Evolutionary conservation across 92 coral and sea anemone genomes (phyloP).

Genomic region (Paragorgia papillata): DNA sequence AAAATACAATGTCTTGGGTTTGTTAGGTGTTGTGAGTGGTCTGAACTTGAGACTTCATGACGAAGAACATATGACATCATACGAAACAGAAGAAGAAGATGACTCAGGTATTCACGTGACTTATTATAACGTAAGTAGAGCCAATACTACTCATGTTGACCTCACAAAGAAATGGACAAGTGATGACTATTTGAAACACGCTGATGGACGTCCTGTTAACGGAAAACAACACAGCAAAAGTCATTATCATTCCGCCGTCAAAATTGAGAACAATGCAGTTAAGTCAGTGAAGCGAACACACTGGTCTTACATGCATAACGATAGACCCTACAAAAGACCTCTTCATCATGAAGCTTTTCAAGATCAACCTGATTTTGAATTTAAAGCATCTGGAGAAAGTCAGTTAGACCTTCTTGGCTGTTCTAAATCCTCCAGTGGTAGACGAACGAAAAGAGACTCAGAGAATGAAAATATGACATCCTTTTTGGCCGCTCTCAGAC

Average conservation of each 20-base stretch:
- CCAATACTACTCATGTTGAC: constrained; percentile 66
- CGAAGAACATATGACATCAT: constrained; percentile 10
- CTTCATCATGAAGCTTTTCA: constrained; percentile 66
- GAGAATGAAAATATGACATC: neutral
- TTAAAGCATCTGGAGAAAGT: constrained; percentile 79
- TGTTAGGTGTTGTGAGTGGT: constrained; percentile 34
- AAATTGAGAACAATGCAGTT: constrained; percentile 60
- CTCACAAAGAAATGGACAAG: constrained; percentile 76
- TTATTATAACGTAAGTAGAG: constrained; percentile 57
- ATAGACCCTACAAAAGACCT: constrained; percentile 68
- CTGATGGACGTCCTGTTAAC: constrained; percentile 74
- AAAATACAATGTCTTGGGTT: no score
- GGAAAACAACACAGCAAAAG: constrained; percentile 75
- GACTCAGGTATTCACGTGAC: constrained; percentile 75
- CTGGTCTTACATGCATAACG: constrained; percentile 56
- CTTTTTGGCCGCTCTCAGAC: constrained; percentile 45
- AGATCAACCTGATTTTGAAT: constrained; percentile 72
- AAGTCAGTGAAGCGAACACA: constrained; percentile 62
- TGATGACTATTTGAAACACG: constrained; percentile 68
- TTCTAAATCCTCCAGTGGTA: neutral
- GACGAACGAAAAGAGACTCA: constrained; percentile 15
- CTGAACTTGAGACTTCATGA: constrained; percentile 21
- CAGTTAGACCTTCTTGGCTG: constrained; percentile 58
- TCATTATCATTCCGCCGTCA: constrained; percentile 57
- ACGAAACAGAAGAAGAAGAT: constrained; percentile 70